Evolutionary conservation across 2,888 invertebrate species (phyloP).

Genomic region (Hyposoter didymator): DNA sequence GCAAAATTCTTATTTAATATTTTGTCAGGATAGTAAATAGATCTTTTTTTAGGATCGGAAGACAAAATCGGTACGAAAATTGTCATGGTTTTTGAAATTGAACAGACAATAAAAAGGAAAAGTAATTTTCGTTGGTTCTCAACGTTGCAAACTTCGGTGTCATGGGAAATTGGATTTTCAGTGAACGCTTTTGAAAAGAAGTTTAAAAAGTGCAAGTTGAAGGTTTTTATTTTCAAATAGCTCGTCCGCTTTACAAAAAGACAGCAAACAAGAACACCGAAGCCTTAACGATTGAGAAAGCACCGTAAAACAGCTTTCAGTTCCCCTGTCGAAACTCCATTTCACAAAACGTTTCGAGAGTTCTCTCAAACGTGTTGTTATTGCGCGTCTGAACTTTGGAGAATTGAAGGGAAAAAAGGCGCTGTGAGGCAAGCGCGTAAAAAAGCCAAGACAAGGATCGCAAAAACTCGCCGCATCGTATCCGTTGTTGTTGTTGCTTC

Average conservation of each 20-base stretch:
- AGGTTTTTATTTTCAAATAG: not conserved
- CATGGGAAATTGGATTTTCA: not conserved
- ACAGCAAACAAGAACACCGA: not conserved
- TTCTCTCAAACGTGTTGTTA: not conserved
- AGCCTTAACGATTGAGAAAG: not conserved
- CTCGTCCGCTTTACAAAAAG: not conserved
- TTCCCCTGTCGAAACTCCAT: slow-evolving; percentile 12
- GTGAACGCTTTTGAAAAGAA: not conserved
- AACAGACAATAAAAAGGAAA: too few relatives aligned
- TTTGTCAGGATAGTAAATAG: too few relatives aligned
- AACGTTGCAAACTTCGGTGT: too few relatives aligned
- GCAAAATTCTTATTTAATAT: too few relatives aligned
- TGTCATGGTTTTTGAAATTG: too few relatives aligned
- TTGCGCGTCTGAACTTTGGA: not conserved
- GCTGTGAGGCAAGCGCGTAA: slow-evolving; percentile 3
- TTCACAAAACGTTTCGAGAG: slow-evolving; percentile 8
- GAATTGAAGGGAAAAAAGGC: too few relatives aligned
- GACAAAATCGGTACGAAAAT: too few relatives aligned
- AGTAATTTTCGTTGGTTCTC: too few relatives aligned
- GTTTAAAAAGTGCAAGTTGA: not conserved
- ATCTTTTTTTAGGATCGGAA: too few relatives aligned
- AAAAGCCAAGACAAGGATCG: not conserved
- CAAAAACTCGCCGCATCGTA: slow-evolving; percentile 10
- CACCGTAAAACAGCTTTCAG: not conserved
- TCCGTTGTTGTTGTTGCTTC: slow-evolving; percentile 23